Evolutionary conservation across 1,140 invertebrate species (phyloP).

Genomic region (Lepidurus apus): DNA sequence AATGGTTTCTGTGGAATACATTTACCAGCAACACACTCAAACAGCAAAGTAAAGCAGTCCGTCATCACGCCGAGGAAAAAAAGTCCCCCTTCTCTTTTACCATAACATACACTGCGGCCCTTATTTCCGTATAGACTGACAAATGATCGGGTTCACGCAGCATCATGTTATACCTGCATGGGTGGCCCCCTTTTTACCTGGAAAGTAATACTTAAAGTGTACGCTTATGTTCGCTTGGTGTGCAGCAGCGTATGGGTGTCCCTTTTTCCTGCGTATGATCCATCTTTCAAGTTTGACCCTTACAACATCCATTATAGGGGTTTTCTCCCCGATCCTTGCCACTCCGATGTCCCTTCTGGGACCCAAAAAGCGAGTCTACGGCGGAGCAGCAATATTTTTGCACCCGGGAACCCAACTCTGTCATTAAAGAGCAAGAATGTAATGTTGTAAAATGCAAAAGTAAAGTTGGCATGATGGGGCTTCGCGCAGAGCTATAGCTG

Average conservation of each 20-base stretch:
- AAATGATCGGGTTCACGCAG: constrained; percentile 18
- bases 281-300: constrained; percentile 1
- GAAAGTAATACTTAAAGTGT: background rate
- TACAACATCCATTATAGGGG: background rate
- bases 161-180: background rate
- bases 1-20: no score
- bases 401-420: no score
- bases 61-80: background rate
- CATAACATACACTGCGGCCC: background rate
- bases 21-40: no score
- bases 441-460: no score
- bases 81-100: background rate
- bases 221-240: background rate
- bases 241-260: background rate
- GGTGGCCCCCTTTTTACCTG: constrained; percentile 5
- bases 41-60: background rate
- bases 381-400: no score
- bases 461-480: no score
- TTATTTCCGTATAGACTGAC: constrained; percentile 8
- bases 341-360: background rate
- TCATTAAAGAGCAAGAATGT: no score
- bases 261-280: background rate
- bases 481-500: no score
- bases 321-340: background rate
- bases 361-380: no score